phyloP scores from a whole-genome alignment of 1,140 invertebrate species.

The Eumaeus atala region DNA sequence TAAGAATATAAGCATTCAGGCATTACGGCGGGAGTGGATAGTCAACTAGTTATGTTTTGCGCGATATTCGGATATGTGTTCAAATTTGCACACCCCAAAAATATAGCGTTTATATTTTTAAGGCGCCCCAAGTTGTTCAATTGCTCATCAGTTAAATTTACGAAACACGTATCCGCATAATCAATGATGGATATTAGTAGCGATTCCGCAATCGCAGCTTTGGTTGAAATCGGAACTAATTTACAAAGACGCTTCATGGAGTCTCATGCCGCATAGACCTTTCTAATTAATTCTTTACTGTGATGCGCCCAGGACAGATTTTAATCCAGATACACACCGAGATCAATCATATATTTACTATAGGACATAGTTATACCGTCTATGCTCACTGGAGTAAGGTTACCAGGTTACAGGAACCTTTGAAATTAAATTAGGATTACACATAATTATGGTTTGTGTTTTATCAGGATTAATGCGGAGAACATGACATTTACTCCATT shows the following conservation, averaged over 20 bases:
- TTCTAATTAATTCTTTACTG: neutral
- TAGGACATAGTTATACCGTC: too few relatives aligned
- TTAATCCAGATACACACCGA: too few relatives aligned
- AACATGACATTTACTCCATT: conserved; percentile 3
- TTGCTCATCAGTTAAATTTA: neutral
- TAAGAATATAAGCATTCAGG: neutral
- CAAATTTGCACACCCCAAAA: conserved; percentile 7
- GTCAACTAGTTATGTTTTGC: neutral
- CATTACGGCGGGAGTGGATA: conserved; percentile 6
- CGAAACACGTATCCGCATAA: neutral
- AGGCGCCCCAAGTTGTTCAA: conserved; percentile 4
- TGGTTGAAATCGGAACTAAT: neutral
- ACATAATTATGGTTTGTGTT: neutral
- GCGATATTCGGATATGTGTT: conserved; percentile 8
- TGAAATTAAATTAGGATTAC: neutral
- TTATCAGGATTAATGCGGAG: neutral
- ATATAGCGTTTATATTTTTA: conserved; percentile 6
- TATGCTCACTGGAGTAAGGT: too few relatives aligned
- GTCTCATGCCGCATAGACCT: neutral
- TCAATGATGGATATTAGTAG: neutral
- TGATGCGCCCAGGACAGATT: too few relatives aligned
- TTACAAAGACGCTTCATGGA: neutral
- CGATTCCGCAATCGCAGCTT: neutral
- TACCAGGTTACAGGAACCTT: neutral
- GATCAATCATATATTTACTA: too few relatives aligned